Evolutionary conservation across 2,888 invertebrate genomes (phyloP).

Genomic region (Drosophila cracens): DNA sequence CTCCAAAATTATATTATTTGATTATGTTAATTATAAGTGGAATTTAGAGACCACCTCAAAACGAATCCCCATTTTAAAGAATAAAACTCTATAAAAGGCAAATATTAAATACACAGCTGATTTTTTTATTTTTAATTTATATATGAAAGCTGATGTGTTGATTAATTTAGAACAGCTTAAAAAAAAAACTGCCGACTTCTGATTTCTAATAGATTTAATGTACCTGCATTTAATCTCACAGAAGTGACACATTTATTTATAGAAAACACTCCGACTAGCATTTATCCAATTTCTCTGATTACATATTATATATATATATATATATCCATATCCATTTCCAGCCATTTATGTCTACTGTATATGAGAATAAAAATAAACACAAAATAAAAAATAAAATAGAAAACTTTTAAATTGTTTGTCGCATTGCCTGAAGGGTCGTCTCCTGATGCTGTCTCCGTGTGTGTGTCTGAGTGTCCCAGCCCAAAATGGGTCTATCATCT

Average conservation of each 20-base stretch:
- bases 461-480: slow-evolving; percentile 1
- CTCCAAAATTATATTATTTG: not conserved
- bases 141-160: not conserved
- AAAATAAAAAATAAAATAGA: too few relatives aligned
- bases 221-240: not conserved
- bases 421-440: slow-evolving; percentile 40
- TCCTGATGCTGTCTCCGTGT: slow-evolving; percentile 5
- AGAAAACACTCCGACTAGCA: not conserved
- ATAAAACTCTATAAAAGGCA: not conserved
- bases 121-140: not conserved
- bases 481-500: slow-evolving; percentile 38
- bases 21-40: not conserved
- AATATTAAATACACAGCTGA: not conserved
- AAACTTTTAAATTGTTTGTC: slow-evolving; percentile 43
- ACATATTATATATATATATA: too few relatives aligned
- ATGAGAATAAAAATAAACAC: not conserved
- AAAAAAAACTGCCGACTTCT: not conserved
- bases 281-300: not conserved
- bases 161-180: too few relatives aligned
- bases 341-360: not conserved
- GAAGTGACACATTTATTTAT: not conserved
- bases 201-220: not conserved
- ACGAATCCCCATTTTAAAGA: not conserved
- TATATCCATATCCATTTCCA: not conserved
- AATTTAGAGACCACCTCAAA: not conserved